These are phyloP conservation scores for Thalassaphorura encarpata DNA, from an alignment of 1,140 invertebrate species.

Conservation along the genomic window DNA sequence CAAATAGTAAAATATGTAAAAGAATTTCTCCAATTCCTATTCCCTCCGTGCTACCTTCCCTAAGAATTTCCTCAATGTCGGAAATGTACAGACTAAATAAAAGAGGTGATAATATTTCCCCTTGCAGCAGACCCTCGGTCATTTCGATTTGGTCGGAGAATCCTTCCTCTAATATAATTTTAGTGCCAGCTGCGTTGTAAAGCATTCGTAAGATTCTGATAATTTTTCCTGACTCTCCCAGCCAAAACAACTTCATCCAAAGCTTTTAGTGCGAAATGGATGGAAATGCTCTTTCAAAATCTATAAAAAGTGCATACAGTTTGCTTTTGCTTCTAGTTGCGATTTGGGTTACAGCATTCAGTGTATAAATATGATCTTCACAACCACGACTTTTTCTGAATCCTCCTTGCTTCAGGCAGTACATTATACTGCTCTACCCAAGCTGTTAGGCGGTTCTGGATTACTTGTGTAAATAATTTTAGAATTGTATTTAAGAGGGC, in stretches of 20 bases:
- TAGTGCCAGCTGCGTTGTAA: slow-evolving; percentile 24
- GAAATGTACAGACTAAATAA: no score
- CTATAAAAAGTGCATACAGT: slow-evolving; percentile 30
- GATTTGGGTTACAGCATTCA: neutral
- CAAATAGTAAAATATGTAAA: no score
- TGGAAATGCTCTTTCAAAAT: slow-evolving; percentile 32
- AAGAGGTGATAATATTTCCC: no score
- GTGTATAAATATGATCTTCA: slow-evolving; percentile 30
- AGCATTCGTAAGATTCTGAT: slow-evolving; percentile 24
- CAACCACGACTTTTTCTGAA: slow-evolving; percentile 29
- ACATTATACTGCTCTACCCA: slow-evolving; percentile 27
- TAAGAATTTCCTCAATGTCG: no score
- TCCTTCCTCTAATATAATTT: slow-evolving; percentile 41
- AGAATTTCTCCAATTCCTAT: no score
- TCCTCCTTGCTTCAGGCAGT: slow-evolving; percentile 29
- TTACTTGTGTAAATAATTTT: slow-evolving; percentile 31
- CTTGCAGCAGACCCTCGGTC: no score
- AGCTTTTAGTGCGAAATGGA: slow-evolving; percentile 26
- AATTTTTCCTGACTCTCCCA: slow-evolving; percentile 30
- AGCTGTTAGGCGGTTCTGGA: slow-evolving; percentile 23
- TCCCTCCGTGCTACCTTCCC: no score
- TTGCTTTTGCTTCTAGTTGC: neutral
- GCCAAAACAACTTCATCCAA: slow-evolving; percentile 22
- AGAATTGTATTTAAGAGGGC: slow-evolving; percentile 25
- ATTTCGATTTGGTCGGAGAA: no score